A percentile compares a stretch with the other conserved stretches of the same genome.
phyloP scores from a whole-genome alignment of 2,797 vertebrate species.

The Sebastes variabilis region DNA sequence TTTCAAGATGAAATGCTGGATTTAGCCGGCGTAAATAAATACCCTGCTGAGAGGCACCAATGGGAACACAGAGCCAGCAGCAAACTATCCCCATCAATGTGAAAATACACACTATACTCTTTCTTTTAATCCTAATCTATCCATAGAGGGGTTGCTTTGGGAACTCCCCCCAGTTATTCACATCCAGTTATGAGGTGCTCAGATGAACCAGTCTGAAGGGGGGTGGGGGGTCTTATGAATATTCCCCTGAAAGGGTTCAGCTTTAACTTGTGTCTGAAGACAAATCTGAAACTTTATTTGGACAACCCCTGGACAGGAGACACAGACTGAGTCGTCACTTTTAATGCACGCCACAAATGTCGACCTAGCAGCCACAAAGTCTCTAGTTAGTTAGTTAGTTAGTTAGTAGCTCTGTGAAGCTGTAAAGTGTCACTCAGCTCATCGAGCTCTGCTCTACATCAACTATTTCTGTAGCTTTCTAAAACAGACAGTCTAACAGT shows the following conservation, averaged over 20 bases:
- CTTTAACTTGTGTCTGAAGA: background rate
- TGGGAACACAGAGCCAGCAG: slow-evolving; percentile 9
- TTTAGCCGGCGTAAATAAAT: slow-evolving; percentile 55
- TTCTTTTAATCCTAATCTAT: slow-evolving; percentile 2
- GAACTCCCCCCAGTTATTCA: background rate
- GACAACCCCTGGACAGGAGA: background rate
- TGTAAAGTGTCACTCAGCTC: background rate
- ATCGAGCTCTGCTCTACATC: background rate
- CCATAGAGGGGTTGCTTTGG: background rate
- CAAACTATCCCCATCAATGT: slow-evolving; percentile 2
- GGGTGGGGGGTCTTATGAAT: background rate
- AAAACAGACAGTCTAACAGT: background rate
- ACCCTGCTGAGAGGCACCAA: slow-evolving; percentile 46
- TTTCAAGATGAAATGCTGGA: slow-evolving; percentile 73
- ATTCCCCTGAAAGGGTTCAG: background rate
- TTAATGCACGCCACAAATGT: background rate
- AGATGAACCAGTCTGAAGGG: background rate
- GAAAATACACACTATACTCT: background rate
- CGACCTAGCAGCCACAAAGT: background rate
- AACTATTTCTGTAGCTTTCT: background rate
- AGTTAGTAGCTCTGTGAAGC: background rate
- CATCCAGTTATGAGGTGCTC: background rate
- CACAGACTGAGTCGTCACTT: background rate
- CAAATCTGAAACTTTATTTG: background rate
- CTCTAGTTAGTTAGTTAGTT: background rate